phyloP scores from a whole-genome alignment of 2,797 vertebrate species.

The Pampus argenteus region DNA sequence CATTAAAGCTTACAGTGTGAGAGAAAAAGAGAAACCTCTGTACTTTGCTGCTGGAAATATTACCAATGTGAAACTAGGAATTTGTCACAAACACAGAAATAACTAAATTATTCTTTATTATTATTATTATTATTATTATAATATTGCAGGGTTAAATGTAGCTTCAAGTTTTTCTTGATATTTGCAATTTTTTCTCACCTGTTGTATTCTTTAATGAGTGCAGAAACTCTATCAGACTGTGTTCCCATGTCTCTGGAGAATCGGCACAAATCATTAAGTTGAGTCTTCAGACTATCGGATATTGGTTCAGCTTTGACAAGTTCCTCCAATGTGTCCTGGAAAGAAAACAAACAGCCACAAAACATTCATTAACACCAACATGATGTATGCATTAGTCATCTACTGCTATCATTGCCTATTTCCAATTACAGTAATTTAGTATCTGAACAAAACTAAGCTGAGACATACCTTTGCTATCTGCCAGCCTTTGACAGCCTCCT shows the following conservation, averaged over 20 bases:
- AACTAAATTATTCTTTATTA: no score
- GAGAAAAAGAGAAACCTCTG: neutral
- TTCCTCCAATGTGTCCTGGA: constrained; percentile 89
- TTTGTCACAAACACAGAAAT: no score
- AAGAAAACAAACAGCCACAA: neutral
- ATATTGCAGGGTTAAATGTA: no score
- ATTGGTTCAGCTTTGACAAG: constrained; percentile 91
- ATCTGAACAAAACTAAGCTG: neutral
- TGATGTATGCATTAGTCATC: constrained; percentile 2
- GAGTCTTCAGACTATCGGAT: constrained; percentile 92
- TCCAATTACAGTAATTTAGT: neutral
- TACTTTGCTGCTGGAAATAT: neutral
- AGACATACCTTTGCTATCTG: constrained; percentile 89
- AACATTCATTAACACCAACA: neutral
- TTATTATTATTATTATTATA: no score
- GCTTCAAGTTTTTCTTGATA: neutral
- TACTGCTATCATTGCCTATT: neutral
- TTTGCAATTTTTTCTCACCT: constrained; percentile 81
- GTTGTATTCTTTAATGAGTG: constrained; percentile 96
- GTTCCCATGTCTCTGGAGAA: constrained; percentile 94
- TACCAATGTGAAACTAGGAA: no score
- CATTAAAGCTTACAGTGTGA: neutral
- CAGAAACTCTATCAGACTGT: constrained; percentile 92
- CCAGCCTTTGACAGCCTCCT: constrained; percentile 91
- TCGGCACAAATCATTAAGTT: constrained; percentile 94